Conservation (phyloP, 1,140 invertebrate genomes). For the Pseudomyrmex gracilis region DNA sequence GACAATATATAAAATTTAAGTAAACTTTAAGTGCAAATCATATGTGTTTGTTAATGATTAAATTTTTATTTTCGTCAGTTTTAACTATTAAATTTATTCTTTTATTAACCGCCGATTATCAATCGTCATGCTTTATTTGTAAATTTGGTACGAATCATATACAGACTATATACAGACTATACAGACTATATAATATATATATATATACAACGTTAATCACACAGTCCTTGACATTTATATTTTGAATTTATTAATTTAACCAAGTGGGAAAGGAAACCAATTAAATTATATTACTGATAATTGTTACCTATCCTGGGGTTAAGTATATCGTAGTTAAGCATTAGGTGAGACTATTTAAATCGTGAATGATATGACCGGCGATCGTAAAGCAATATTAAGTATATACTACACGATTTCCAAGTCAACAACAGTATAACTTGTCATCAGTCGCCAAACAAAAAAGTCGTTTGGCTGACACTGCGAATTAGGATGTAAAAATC, state of each 20-base stretch:
- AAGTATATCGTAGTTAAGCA: conserved; percentile 42
- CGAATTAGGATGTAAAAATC: conserved; percentile 32
- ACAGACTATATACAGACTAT: too few relatives aligned
- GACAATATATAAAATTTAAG: not conserved
- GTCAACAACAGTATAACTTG: conserved; percentile 28
- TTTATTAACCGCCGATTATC: not conserved
- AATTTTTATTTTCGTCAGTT: not conserved
- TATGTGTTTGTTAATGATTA: conserved; percentile 3
- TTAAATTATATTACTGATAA: conserved; percentile 57
- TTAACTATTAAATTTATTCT: not conserved
- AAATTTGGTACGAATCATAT: not conserved
- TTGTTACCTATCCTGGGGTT: too few relatives aligned
- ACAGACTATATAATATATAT: too few relatives aligned
- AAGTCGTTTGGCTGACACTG: conserved; percentile 15
- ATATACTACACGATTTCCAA: conserved; percentile 48
- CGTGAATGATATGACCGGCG: conserved; percentile 30
- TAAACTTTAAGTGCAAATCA: not conserved
- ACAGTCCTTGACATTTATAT: conserved; percentile 4
- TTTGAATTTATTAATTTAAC: conserved; percentile 51
- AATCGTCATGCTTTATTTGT: not conserved
- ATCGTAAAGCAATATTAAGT: conserved; percentile 54
- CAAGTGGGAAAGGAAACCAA: conserved; percentile 28
- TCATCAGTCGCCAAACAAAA: conserved; percentile 39
- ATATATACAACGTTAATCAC: conserved; percentile 11
- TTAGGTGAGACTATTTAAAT: conserved; percentile 28